Evolutionary conservation across 2,113 vertebrate genomes (phyloP).

Genomic region (Chaetura pelagica): DNA sequence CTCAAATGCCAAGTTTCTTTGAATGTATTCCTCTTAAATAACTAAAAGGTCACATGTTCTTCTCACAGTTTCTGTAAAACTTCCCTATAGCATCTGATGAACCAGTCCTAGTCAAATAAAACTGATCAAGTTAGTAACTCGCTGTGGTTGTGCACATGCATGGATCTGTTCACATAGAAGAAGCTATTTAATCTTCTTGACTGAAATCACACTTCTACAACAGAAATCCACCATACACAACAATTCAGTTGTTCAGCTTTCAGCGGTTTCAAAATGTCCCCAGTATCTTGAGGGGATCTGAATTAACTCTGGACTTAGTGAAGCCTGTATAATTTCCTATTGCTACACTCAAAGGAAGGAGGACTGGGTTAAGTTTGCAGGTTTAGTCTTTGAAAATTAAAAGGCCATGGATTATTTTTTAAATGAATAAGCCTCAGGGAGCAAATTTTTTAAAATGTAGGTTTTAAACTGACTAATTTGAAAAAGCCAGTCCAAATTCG

Average conservation of each 20-base stretch:
- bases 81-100: background rate
- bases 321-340: background rate
- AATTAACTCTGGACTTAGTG: background rate
- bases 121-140: background rate
- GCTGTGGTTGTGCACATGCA: fast-evolving
- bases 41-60: background rate
- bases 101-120: background rate
- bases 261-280: background rate
- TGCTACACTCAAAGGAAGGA: background rate
- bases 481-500: slow-evolving; percentile 33
- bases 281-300: background rate
- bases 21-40: background rate
- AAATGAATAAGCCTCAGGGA: slow-evolving; percentile 4
- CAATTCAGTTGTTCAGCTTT: background rate
- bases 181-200: background rate
- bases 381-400: slow-evolving; percentile 13
- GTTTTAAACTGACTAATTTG: slow-evolving; percentile 16
- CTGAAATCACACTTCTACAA: background rate
- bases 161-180: background rate
- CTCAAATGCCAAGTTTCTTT: background rate
- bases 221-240: background rate
- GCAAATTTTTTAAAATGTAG: background rate
- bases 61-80: background rate
- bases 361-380: background rate
- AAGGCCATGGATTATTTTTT: slow-evolving; percentile 13